Percentiles rank a stretch among this genome's conserved stretches.
Conservation (phyloP, 2,113 vertebrate species). For the Genyomyrus donnyi region DNA sequence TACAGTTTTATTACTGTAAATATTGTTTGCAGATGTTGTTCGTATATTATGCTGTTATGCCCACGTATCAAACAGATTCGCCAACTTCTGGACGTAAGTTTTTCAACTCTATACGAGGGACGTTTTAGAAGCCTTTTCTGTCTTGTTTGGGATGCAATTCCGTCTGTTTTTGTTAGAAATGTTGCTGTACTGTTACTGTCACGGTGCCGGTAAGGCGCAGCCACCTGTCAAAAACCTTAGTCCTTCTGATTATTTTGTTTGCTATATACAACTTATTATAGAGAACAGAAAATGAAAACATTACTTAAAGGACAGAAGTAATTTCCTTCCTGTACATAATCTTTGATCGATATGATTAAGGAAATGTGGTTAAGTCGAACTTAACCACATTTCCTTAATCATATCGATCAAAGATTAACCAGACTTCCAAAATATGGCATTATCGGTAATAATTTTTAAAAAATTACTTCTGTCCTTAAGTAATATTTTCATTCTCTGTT, state of each 20-base stretch:
- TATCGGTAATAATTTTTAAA: not conserved
- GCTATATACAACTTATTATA: not conserved
- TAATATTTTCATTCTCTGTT: not conserved
- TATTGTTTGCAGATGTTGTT: not conserved
- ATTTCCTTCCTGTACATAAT: too few species aligned
- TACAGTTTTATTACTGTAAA: not conserved
- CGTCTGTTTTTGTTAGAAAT: not conserved
- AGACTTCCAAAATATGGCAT: not conserved
- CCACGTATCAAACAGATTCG: not conserved
- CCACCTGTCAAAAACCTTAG: not conserved
- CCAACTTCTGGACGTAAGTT: not conserved
- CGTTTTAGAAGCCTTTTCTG: not conserved
- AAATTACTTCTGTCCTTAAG: not conserved
- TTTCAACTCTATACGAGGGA: not conserved
- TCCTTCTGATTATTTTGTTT: not conserved
- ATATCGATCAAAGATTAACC: not conserved
- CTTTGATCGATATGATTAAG: too few species aligned
- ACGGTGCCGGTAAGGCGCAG: not conserved
- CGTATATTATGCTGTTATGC: not conserved
- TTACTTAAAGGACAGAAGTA: too few species aligned
- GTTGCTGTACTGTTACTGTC: not conserved
- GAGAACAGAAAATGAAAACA: too few species aligned
- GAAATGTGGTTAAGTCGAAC: too few species aligned
- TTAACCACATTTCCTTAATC: not conserved
- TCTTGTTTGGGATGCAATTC: not conserved